Evolutionary conservation across 2,797 vertebrate genomes (phyloP).

Genomic region (Myotis pilosus): DNA sequence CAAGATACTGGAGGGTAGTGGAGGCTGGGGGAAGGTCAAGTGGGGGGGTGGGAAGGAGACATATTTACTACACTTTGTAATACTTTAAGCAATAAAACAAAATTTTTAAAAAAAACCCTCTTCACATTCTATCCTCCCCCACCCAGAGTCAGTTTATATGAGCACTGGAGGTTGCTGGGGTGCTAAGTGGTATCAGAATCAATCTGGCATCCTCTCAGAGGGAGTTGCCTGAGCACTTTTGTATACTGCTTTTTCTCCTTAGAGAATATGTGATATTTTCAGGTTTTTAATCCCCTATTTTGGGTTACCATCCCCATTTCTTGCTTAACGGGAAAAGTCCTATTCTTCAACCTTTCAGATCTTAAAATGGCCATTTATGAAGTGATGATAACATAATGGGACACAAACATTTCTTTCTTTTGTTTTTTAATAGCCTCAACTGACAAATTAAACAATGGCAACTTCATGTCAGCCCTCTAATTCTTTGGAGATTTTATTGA

Average conservation of each 20-base stretch:
- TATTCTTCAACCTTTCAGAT: not conserved
- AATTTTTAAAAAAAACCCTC: not conserved
- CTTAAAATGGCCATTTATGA: not conserved
- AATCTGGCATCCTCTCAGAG: not conserved
- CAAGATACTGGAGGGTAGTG: no score
- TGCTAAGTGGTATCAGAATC: not conserved
- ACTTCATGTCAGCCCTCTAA: not conserved
- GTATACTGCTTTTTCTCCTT: not conserved
- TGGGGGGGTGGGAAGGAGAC: no score
- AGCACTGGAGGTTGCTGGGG: not conserved
- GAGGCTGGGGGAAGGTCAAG: no score
- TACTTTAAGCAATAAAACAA: no score
- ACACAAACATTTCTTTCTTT: not conserved
- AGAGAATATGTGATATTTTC: not conserved
- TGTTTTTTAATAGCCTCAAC: not conserved
- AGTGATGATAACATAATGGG: not conserved
- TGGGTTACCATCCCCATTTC: not conserved
- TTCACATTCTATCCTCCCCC: not conserved
- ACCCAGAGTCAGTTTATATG: not conserved
- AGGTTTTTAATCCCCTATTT: not conserved
- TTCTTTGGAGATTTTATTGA: conserved; percentile 20
- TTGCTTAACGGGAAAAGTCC: not conserved
- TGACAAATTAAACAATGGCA: not conserved
- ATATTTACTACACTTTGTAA: no score
- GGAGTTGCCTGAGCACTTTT: not conserved